Evolutionary conservation across 2,888 invertebrate genomes (phyloP), one percentile per base, ranked within the genome.

Genomic region (Chironomus riparius): DNA sequence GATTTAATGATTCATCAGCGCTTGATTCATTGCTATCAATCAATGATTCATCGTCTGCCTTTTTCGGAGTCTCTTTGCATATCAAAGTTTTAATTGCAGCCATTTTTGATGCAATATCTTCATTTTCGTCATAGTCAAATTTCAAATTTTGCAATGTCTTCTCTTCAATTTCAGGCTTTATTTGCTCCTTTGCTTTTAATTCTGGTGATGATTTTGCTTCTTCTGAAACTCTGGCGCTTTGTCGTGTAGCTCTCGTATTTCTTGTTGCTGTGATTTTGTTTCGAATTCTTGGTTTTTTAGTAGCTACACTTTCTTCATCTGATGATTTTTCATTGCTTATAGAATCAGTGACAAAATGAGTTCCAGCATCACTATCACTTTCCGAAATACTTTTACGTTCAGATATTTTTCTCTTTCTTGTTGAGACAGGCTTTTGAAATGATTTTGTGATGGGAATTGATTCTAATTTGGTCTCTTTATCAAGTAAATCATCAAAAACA

Each of bases 71-170:
- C 0, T 74, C 74, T 74, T 74, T 74, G 15, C 74, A 47, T 4
- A 74, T 74, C 22, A 74, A 47, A 12, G 68, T 68, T 48, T 68
- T 65, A 12, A 74, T 68, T 22, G 74, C 74, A 6, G 74, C 74
- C 7, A 74, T 38, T 5, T 68, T 74, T n/a, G 74, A 65, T 18
- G 24, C 65, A 68, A 68, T 13, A 68, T 74, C 74, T 68, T 74
- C 74, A 68, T 47, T 74, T 48, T 47, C 74, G 18, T 74, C 74
- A 47, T 68, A 74, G 13, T 74, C 74, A 48, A 74, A 74, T 47
- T 74, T 65, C 6, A 74, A 48, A 22, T 74, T 68, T 48, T 74
- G 74, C 24, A 74, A n/a, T n/a, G 74, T 68, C n/a, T 50, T 22
- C 7, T 71, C 28, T n/a, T 38, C 24, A 28, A 6, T 10, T 6